These are phyloP conservation scores for Nipponacmea schrenckii DNA, from an alignment of 2,888 invertebrate genomes.

Conservation along the genomic window DNA sequence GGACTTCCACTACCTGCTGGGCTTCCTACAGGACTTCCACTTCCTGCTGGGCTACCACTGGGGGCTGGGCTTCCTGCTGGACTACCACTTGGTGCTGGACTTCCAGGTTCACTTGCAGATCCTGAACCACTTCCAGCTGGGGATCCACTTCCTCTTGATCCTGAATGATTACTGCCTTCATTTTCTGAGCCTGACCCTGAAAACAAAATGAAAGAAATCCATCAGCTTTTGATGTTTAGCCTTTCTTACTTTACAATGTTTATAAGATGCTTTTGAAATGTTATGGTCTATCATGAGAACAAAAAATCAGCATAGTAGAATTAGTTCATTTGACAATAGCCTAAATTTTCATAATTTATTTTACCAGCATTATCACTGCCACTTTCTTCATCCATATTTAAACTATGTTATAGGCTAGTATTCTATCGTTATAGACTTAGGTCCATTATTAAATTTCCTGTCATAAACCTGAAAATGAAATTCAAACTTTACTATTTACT, in stretches of 20 bases:
- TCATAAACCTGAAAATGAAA: too few species aligned
- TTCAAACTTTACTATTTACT: too few species aligned
- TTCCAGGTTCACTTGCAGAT: conserved; percentile 18
- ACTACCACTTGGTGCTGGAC: conserved; percentile 24
- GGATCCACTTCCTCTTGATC: conserved; percentile 22
- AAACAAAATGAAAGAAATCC: conserved; percentile 5
- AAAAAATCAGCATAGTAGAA: too few species aligned
- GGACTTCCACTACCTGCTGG: conserved; percentile 11
- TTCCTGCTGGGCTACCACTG: conserved; percentile 25
- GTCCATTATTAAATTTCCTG: too few species aligned
- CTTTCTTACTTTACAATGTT: conserved; percentile 6
- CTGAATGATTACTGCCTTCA: conserved; percentile 26
- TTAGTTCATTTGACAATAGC: too few species aligned
- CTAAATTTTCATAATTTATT: too few species aligned
- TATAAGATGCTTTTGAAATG: too few species aligned
- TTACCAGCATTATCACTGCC: too few species aligned
- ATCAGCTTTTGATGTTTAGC: conserved; percentile 7
- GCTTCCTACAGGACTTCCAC: conserved; percentile 15
- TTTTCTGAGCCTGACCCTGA: conserved; percentile 21
- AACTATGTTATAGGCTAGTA: too few species aligned
- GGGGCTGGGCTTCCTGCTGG: conserved; percentile 22
- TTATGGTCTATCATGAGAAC: too few species aligned
- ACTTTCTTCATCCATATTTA: too few species aligned
- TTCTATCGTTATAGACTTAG: too few species aligned
- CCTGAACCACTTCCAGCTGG: conserved; percentile 27